These are phyloP conservation scores for Bufo gargarizans DNA, from an alignment of 2,113 vertebrate genomes.

Conservation along the genomic window DNA sequence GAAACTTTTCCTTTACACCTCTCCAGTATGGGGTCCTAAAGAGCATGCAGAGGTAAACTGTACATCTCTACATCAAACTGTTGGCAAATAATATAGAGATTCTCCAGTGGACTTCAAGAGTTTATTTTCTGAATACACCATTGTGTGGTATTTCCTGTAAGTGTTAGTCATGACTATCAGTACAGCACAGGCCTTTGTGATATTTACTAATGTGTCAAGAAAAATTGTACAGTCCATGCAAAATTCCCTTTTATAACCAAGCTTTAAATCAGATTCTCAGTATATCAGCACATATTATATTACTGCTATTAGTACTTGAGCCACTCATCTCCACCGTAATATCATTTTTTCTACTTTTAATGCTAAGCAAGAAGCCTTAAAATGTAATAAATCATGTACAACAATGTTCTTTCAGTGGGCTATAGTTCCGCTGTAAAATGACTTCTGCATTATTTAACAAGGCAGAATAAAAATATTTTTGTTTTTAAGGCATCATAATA, in stretches of 20 bases:
- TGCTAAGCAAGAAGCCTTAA: constrained; percentile 37
- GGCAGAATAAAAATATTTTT: neutral
- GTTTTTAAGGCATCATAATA: constrained; percentile 20
- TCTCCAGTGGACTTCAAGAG: neutral
- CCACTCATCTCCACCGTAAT: constrained; percentile 36
- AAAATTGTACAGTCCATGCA: constrained; percentile 22
- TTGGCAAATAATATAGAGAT: too few species aligned
- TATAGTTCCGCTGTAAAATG: constrained; percentile 34
- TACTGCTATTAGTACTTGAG: constrained; percentile 52
- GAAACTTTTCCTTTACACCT: too few species aligned
- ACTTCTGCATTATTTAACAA: constrained; percentile 50
- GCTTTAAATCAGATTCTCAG: constrained; percentile 46
- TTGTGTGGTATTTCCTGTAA: neutral
- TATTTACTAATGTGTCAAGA: constrained; percentile 28
- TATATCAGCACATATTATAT: constrained; percentile 59
- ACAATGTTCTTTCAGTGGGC: constrained; percentile 40
- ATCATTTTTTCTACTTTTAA: constrained; percentile 49
- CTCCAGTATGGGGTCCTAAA: too few species aligned
- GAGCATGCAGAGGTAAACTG: too few species aligned
- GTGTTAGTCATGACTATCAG: neutral
- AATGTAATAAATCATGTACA: constrained; percentile 53
- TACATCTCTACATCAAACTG: too few species aligned
- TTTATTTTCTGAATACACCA: neutral
- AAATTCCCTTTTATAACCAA: constrained; percentile 31
- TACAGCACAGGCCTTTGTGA: neutral